Conservation (phyloP, 2,888 invertebrate species). For the Marronus borbonicus region DNA sequence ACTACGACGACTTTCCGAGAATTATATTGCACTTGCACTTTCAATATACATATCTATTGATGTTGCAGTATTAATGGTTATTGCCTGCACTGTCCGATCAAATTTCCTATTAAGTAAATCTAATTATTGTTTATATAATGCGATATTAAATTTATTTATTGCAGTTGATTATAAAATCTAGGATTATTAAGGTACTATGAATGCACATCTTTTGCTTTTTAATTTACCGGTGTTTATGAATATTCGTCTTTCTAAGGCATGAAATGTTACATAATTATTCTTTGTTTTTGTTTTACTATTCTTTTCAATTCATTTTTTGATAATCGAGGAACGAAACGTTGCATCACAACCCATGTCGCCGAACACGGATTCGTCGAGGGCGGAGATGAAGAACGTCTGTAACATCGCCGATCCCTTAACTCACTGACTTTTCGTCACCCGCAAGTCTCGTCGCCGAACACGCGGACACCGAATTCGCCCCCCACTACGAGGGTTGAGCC, state of each 20-base stretch:
- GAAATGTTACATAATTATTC: background rate
- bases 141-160: slow-evolving; percentile 9
- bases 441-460: slow-evolving; percentile 39
- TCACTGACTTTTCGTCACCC: slow-evolving; percentile 46
- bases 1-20: slow-evolving; percentile 1
- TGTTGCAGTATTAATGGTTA: slow-evolving; percentile 20
- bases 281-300: background rate
- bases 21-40: slow-evolving; percentile 40
- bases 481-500: slow-evolving; percentile 36
- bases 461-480: slow-evolving; percentile 38
- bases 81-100: slow-evolving; percentile 23
- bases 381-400: slow-evolving; percentile 13
- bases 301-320: background rate
- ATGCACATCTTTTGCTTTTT: slow-evolving; percentile 18
- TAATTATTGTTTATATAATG: background rate
- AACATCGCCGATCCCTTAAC: slow-evolving; percentile 34
- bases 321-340: background rate
- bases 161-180: slow-evolving; percentile 14
- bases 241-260: background rate
- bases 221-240: background rate
- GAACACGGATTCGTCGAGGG: background rate
- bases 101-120: background rate
- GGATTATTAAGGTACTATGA: background rate
- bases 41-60: slow-evolving; percentile 13
- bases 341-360: slow-evolving; percentile 12